These are phyloP conservation scores for Triops cancriformis DNA, from an alignment of 1,140 invertebrate species.

Conservation along the genomic window DNA sequence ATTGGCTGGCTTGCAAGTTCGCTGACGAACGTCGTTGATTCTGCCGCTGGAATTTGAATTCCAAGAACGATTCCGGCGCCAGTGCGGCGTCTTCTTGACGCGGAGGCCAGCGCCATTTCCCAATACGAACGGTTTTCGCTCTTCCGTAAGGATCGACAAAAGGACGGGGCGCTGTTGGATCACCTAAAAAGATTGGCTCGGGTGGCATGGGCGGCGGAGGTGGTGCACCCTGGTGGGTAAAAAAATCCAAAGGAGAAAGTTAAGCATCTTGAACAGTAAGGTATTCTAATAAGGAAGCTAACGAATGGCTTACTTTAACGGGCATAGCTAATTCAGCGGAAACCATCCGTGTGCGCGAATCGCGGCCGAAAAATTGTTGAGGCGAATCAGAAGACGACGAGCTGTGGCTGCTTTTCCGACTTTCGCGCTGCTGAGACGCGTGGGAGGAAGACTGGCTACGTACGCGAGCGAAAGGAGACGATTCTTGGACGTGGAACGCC, in stretches of 20 bases:
- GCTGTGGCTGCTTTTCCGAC: not conserved
- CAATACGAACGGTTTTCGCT: slow-evolving; percentile 89
- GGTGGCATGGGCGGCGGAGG: slow-evolving; percentile 78
- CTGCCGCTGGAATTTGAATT: slow-evolving; percentile 75
- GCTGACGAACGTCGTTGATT: slow-evolving; percentile 41
- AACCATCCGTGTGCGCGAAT: not conserved
- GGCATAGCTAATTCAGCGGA: not conserved
- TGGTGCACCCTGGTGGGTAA: slow-evolving; percentile 43
- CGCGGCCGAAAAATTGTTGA: not conserved
- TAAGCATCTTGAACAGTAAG: not conserved
- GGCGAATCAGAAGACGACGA: not conserved
- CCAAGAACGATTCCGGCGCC: slow-evolving; percentile 63
- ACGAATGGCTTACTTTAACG: not conserved
- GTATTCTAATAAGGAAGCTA: not conserved
- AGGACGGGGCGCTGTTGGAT: slow-evolving; percentile 64
- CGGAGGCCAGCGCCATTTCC: slow-evolving; percentile 94
- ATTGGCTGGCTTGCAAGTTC: slow-evolving; percentile 12
- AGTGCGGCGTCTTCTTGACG: slow-evolving; percentile 60
- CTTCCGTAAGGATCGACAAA: slow-evolving; percentile 84
- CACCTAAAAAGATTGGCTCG: slow-evolving; percentile 58
- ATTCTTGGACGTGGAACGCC: not conserved
- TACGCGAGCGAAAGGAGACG: not conserved
- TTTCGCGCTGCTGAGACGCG: not conserved
- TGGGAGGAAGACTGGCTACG: not conserved
- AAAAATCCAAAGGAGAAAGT: not conserved